Conservation (phyloP, 2,113 vertebrate species). For the Anarrhichthys ocellatus region DNA sequence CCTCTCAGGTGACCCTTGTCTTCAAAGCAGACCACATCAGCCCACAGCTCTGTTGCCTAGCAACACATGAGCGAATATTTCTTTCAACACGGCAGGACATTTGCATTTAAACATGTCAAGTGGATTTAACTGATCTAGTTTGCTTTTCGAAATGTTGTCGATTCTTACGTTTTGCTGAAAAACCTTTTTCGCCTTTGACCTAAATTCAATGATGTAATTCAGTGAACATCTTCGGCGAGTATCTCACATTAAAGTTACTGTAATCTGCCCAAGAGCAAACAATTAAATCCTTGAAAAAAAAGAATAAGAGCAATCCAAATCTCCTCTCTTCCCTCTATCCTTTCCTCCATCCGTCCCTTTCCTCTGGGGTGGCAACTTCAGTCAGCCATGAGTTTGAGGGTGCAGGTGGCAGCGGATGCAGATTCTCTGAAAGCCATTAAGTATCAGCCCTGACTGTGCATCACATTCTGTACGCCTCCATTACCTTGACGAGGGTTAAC, state of each 20-base stretch:
- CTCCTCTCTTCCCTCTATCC: not conserved
- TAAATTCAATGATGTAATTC: not conserved
- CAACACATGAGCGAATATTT: conserved; percentile 64
- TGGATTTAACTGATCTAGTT: conserved; percentile 34
- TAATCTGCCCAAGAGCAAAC: not conserved
- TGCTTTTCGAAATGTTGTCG: conserved; percentile 1
- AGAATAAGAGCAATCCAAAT: not conserved
- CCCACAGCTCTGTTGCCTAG: conserved; percentile 66
- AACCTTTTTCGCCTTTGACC: not conserved
- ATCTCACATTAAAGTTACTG: not conserved
- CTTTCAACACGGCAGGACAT: conserved; percentile 54
- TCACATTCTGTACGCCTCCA: conserved; percentile 75
- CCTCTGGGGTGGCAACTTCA: conserved; percentile 1
- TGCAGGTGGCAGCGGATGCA: conserved; percentile 71
- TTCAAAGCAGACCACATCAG: conserved; percentile 7
- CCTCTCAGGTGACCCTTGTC: conserved; percentile 12
- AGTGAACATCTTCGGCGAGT: conserved; percentile 6
- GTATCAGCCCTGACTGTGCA: conserved; percentile 73
- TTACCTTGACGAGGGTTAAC: conserved; percentile 66
- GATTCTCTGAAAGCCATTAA: conserved; percentile 78
- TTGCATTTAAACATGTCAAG: conserved; percentile 50
- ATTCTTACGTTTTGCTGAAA: not conserved
- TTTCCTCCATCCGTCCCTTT: conserved; percentile 1
- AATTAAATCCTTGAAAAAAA: not conserved
- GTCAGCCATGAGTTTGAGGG: conserved; percentile 42